phyloP scores from a whole-genome alignment of 2,888 invertebrate species.

The Platycheirus albimanus region DNA sequence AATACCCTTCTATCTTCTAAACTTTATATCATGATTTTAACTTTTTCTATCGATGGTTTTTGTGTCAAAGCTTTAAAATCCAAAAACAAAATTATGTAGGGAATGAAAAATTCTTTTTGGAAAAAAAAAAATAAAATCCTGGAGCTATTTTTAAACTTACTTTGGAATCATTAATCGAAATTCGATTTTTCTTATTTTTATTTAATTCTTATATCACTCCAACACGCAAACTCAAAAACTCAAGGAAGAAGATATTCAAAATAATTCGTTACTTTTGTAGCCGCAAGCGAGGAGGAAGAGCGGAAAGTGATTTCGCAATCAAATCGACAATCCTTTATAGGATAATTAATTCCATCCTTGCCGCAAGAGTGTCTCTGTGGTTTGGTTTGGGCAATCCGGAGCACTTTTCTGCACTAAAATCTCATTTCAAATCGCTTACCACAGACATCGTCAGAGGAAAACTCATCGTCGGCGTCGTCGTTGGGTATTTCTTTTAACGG shows the following conservation, averaged over 20 bases:
- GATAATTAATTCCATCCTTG: constrained; percentile 58
- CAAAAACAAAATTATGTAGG: too few relatives aligned
- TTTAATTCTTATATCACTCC: neutral
- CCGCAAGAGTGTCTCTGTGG: constrained; percentile 28
- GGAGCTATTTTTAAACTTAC: too few relatives aligned
- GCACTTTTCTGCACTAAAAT: constrained; percentile 15
- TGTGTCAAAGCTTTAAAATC: too few relatives aligned
- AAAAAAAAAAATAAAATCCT: too few relatives aligned
- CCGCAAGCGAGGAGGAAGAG: constrained; percentile 4
- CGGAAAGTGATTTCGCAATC: constrained; percentile 34
- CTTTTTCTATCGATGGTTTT: too few relatives aligned
- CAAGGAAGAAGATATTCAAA: constrained; percentile 17
- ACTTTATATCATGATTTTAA: too few relatives aligned
- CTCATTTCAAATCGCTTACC: constrained; percentile 22
- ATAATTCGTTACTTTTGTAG: neutral
- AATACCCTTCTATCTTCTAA: too few relatives aligned
- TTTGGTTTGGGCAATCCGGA: constrained; percentile 17
- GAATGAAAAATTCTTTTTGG: too few relatives aligned
- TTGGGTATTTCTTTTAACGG: constrained; percentile 14
- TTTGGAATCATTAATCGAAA: too few relatives aligned
- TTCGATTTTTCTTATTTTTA: too few relatives aligned
- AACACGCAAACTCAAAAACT: neutral
- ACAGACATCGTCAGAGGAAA: neutral
- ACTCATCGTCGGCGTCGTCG: neutral
- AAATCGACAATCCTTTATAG: constrained; percentile 56